These are phyloP conservation scores for Amphimedon queenslandica DNA, from an alignment of 37 sponge, comb jelly and placozoan species.

Conservation along the genomic window DNA sequence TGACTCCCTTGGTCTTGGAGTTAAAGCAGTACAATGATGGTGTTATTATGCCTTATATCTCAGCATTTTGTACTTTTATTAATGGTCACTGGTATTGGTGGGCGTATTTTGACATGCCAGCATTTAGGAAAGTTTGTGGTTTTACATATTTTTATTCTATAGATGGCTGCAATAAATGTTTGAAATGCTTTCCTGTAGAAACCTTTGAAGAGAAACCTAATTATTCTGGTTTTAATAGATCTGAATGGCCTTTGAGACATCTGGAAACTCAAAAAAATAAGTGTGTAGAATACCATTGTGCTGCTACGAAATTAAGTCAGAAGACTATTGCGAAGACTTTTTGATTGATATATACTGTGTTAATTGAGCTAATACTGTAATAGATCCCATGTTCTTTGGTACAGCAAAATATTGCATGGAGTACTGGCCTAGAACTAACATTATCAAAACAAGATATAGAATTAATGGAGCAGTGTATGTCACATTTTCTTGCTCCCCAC, in stretches of 20 bases:
- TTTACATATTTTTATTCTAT: background rate
- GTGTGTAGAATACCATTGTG: background rate
- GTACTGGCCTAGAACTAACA: background rate
- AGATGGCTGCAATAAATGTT: background rate
- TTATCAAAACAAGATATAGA: too few relatives aligned
- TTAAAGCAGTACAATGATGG: too few relatives aligned
- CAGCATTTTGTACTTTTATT: too few relatives aligned
- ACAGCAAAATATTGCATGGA: constrained; percentile 3
- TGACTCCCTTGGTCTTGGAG: too few relatives aligned
- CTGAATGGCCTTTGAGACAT: background rate
- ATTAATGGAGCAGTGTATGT: too few relatives aligned
- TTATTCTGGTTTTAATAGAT: background rate
- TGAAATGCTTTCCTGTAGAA: background rate
- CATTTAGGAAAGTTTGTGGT: background rate
- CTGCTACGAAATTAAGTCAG: background rate
- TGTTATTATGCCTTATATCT: too few relatives aligned
- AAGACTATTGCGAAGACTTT: background rate
- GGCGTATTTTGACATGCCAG: too few relatives aligned
- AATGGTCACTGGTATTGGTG: too few relatives aligned
- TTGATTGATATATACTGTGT: constrained; percentile 12
- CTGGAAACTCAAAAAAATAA: background rate
- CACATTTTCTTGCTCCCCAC: too few relatives aligned
- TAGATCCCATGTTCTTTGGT: constrained; percentile 31
- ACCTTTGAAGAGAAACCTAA: background rate
- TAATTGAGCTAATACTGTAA: constrained; percentile 13